Percentiles rank a stretch among this genome's conserved stretches.
Evolutionary conservation across 2,888 invertebrate genomes (phyloP).

Genomic region (Corbicula japonica): DNA sequence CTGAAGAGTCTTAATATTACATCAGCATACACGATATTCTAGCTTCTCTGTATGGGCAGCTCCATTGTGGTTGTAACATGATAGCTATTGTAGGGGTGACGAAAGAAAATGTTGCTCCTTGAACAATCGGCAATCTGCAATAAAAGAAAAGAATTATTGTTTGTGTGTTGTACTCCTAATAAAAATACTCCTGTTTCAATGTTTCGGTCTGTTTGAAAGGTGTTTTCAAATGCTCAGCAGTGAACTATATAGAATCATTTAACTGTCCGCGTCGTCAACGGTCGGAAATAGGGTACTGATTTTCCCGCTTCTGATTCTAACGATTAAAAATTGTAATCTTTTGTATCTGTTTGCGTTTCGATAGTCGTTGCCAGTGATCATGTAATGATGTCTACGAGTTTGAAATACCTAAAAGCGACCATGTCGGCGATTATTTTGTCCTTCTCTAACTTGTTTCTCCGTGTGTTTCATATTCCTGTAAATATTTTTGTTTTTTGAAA

Average conservation of each 20-base stretch:
- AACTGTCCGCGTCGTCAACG: neutral
- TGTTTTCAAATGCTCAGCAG: neutral
- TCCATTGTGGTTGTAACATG: slow-evolving; percentile 76
- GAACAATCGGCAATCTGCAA: slow-evolving; percentile 84
- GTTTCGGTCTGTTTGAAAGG: neutral
- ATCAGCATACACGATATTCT: slow-evolving; percentile 50
- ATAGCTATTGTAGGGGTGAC: slow-evolving; percentile 81
- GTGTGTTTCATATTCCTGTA: neutral
- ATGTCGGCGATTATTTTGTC: neutral
- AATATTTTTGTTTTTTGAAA: neutral
- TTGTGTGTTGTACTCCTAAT: neutral
- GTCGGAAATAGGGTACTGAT: neutral
- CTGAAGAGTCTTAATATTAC: neutral
- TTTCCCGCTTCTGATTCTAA: neutral
- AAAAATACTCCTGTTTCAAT: neutral
- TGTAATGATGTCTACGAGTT: too few species aligned
- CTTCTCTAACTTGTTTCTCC: neutral
- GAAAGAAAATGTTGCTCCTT: slow-evolving; percentile 83
- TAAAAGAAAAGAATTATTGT: neutral
- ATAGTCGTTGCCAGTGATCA: too few species aligned
- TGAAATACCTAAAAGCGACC: too few species aligned
- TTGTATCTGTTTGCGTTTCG: too few species aligned
- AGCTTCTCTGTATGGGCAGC: slow-evolving; percentile 68
- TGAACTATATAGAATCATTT: too few species aligned
- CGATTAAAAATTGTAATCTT: neutral